Percentiles rank a stretch among this genome's conserved stretches.
Conservation (phyloP, 53 echinoderm and acorn worm genomes). For the Echinometra lucunter region DNA sequence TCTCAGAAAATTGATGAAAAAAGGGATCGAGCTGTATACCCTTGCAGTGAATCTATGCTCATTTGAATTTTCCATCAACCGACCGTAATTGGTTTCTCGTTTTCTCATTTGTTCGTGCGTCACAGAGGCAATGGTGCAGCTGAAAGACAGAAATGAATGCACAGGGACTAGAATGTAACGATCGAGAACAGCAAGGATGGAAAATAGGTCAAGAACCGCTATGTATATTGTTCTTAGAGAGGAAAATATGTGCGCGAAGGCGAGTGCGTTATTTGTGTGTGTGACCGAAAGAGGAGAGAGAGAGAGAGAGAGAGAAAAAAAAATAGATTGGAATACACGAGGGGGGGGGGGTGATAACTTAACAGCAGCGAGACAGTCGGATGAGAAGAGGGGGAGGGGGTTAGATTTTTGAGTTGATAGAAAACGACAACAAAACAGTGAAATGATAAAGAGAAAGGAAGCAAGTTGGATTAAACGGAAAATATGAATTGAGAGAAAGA, state of each 20-base stretch:
- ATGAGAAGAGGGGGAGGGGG: neutral
- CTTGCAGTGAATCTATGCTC: conserved; percentile 21
- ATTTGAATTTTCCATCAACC: conserved; percentile 55
- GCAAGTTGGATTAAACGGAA: neutral
- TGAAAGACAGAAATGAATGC: conserved; percentile 25
- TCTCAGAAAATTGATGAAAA: conserved; percentile 45
- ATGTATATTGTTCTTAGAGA: neutral
- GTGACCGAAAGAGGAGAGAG: neutral
- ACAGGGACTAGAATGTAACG: neutral
- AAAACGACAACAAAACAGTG: neutral
- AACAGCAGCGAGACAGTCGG: neutral
- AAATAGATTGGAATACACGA: too few relatives aligned
- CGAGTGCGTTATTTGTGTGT: neutral
- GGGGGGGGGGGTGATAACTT: too few relatives aligned
- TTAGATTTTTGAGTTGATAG: neutral
- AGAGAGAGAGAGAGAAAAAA: neutral
- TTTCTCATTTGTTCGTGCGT: conserved; percentile 42
- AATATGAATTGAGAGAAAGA: too few relatives aligned
- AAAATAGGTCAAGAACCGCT: conserved; percentile 36
- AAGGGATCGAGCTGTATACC: neutral
- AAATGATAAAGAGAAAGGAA: neutral
- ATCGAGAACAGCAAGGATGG: neutral
- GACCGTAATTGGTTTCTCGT: conserved; percentile 40
- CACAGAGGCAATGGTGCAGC: conserved; percentile 2
- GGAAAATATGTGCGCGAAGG: neutral